Conservation (phyloP, 2,113 vertebrate genomes). For the Hymenochirus boettgeri region DNA sequence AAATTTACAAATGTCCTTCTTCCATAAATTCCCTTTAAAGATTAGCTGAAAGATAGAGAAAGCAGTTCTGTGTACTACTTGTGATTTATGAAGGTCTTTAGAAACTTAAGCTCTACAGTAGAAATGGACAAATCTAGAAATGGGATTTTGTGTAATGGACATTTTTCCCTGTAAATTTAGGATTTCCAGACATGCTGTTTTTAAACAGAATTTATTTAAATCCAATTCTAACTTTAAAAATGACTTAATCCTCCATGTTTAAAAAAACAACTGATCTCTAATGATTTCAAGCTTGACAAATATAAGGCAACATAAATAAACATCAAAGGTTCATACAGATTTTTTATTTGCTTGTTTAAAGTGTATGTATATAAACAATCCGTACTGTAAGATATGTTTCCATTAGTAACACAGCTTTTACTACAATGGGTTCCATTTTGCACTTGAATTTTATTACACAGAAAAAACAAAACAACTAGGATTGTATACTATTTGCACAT, state of each 20-base stretch:
- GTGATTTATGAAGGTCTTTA: constrained; percentile 45
- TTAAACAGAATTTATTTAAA: not conserved
- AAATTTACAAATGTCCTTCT: constrained; percentile 57
- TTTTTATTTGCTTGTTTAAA: no score
- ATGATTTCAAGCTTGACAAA: not conserved
- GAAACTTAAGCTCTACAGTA: constrained; percentile 24
- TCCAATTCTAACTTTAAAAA: not conserved
- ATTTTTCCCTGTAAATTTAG: not conserved
- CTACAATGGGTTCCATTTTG: not conserved
- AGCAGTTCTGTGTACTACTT: constrained; percentile 43
- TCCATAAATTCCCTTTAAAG: constrained; percentile 53
- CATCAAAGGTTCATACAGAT: no score
- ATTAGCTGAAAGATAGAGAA: constrained; percentile 42
- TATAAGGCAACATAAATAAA: not conserved
- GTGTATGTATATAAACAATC: no score
- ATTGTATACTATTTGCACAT: constrained; percentile 4
- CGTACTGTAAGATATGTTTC: no score
- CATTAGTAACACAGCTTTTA: not conserved
- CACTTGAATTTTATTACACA: constrained; percentile 10
- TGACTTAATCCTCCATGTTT: not conserved
- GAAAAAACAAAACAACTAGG: not conserved
- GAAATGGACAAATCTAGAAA: constrained; percentile 3
- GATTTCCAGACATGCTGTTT: not conserved
- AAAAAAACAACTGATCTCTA: not conserved
- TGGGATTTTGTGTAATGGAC: not conserved